A percentile compares a stretch with the other conserved stretches of the same genome.
These are phyloP conservation scores for Triplophysa bombifrons DNA, from an alignment of 2,797 vertebrate species.

Conservation along the genomic window DNA sequence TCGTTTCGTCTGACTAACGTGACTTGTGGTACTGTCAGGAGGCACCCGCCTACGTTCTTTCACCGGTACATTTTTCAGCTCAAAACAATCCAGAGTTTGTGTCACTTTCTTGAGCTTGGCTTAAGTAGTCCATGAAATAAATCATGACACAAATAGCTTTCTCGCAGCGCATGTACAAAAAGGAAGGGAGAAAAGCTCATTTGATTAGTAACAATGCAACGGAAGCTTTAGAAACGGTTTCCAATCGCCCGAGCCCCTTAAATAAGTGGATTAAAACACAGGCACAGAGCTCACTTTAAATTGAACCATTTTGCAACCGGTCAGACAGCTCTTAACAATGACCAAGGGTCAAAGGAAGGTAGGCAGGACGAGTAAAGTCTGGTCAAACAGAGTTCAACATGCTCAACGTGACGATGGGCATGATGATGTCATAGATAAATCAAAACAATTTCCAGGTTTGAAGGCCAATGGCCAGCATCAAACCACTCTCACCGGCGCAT, in stretches of 20 bases:
- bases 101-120: constrained; percentile 10
- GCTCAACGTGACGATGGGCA: background rate
- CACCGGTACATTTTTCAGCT: constrained; percentile 14
- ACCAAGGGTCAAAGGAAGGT: constrained; percentile 7
- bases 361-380: background rate
- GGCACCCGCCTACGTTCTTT: constrained; percentile 10
- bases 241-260: background rate
- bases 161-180: background rate
- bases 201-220: background rate
- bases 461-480: constrained; percentile 31
- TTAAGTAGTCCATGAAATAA: constrained; percentile 32
- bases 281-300: background rate
- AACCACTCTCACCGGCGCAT: constrained; percentile 20
- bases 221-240: background rate
- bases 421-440: background rate
- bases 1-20: constrained; percentile 10
- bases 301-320: background rate
- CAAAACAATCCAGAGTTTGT: constrained; percentile 16
- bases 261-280: background rate
- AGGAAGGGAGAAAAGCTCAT: background rate
- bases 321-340: constrained; percentile 12
- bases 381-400: constrained; percentile 26
- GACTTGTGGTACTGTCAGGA: constrained; percentile 20
- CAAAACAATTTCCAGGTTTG: constrained; percentile 4
- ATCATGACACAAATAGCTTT: constrained; percentile 36